Base-by-base conservation (phyloP, 2,888 invertebrate genomes). In the Lampropteryx suffumata region DNA sequence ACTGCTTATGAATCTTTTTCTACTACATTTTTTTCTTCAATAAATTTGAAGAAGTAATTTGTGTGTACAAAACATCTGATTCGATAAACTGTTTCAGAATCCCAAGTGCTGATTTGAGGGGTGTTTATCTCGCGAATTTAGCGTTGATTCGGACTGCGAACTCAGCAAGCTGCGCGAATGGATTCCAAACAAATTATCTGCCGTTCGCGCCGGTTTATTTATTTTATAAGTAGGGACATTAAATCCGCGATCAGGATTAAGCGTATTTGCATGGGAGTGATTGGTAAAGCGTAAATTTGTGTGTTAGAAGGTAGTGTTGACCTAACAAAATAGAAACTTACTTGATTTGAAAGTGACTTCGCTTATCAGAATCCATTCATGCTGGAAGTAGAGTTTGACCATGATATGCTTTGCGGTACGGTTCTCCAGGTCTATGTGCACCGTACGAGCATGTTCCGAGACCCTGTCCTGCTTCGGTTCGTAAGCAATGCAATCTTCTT, bases 361-460 rank as follows among this genome's bases (percentile, higher is more conserved):
- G 82, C 97, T 97, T 71, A 98, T 92, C 61, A 98, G 92, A 56
- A 98, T 94, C 97, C 97, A 98, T 73, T 94, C 94, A 61, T 95
- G 92, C 55, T 94, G 94, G 76, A 96, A 97, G 68, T 92, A 92
- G 10, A 97, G 91, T 67, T 94, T 92, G 66, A 95, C 71, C 90
- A 93, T 94, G 61, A 97, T 92, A 76, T 93, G 95, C 68, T 92
- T 93, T 0, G 95, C 97, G 0, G 95, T 92, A 54, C 94, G 92
- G 68, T 95, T 93, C 60, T 94, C 92, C 37, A 98, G 90, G 43
- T 94, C 92, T 36, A 98, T 92, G 65, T 94, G 94, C 32, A 97
- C 91, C 69, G 93, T 92, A 21, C 92, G 83, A 2, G 92, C 92
- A 24, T 91, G 90, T 64, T 93, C 93, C 0, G 92, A 88, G 2